Evolutionary conservation across 2,888 invertebrate species (phyloP).

Genomic region (Caenorhabditis becei): DNA sequence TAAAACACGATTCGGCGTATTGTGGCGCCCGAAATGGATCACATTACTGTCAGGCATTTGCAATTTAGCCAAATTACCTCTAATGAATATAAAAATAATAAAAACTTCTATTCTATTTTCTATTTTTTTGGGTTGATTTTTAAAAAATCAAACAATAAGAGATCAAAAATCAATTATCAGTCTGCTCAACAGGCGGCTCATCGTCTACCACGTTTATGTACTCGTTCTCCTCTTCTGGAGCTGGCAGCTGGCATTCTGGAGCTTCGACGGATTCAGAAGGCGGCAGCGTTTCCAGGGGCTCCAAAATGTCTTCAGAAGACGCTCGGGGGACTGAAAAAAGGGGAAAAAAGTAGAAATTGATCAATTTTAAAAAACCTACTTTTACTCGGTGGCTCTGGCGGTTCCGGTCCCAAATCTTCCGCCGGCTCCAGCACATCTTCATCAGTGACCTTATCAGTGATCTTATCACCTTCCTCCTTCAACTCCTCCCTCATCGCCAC

Average conservation of each 20-base stretch:
- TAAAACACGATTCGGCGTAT: slow-evolving; percentile 55
- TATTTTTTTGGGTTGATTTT: too few species aligned
- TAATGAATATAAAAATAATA: slow-evolving; percentile 18
- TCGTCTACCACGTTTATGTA: slow-evolving; percentile 42
- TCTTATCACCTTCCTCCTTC: too few species aligned
- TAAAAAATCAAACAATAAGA: neutral
- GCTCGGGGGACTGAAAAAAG: slow-evolving; percentile 1
- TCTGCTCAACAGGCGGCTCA: slow-evolving; percentile 18
- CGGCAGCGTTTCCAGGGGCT: neutral
- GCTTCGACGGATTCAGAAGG: neutral
- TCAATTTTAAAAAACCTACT: neutral
- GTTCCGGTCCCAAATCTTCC: too few species aligned
- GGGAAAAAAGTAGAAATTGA: neutral
- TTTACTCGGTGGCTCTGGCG: neutral
- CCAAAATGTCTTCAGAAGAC: neutral
- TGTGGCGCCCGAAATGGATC: slow-evolving; percentile 61
- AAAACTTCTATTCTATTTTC: slow-evolving; percentile 2
- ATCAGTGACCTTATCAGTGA: too few species aligned
- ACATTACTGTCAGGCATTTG: slow-evolving; percentile 64
- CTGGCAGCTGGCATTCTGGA: neutral
- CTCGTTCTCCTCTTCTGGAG: slow-evolving; percentile 27
- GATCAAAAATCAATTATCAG: neutral
- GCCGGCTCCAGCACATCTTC: too few species aligned
- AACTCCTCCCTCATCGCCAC: too few species aligned
- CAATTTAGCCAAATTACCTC: slow-evolving; percentile 11